phyloP scores from a whole-genome alignment of 2,113 vertebrate species.

The Spea multiplicata region DNA sequence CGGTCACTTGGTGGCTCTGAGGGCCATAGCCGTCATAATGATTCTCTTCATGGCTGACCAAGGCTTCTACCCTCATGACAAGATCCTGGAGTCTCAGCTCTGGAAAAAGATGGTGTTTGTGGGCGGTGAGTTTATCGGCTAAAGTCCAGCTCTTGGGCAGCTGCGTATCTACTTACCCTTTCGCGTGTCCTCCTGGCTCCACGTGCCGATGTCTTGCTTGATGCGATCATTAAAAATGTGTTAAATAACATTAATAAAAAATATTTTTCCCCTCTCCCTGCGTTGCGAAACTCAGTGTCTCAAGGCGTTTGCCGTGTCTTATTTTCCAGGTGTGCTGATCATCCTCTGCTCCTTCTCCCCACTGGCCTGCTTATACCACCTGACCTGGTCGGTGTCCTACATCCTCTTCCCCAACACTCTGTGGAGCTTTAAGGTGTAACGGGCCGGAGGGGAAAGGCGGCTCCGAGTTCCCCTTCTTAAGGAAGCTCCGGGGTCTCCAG shows the following conservation, averaged over 20 bases:
- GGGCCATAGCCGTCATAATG: constrained; percentile 71
- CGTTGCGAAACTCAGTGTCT: too few relatives aligned
- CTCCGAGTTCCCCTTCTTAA: background rate
- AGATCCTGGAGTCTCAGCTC: constrained; percentile 84
- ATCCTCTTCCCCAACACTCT: constrained; percentile 81
- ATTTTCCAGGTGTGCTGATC: constrained; percentile 69
- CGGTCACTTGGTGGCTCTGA: constrained; percentile 68
- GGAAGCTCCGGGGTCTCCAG: background rate
- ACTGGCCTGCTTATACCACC: constrained; percentile 78
- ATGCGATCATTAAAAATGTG: too few relatives aligned
- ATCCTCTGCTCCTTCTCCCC: constrained; percentile 74
- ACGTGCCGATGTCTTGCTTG: too few relatives aligned
- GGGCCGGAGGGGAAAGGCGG: background rate
- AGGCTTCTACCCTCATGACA: constrained; percentile 84
- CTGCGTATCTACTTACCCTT: too few relatives aligned
- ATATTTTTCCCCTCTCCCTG: too few relatives aligned
- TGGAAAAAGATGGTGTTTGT: constrained; percentile 89
- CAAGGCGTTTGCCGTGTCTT: background rate
- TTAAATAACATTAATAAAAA: too few relatives aligned
- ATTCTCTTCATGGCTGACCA: constrained; percentile 86
- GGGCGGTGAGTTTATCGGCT: constrained; percentile 69
- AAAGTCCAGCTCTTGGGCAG: too few relatives aligned
- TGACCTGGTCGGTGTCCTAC: constrained; percentile 88
- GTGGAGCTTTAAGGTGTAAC: constrained; percentile 78
- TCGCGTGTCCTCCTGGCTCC: too few relatives aligned